Percentiles rank a stretch among this genome's conserved stretches.
phyloP scores from a whole-genome alignment of 1,140 invertebrate genomes.

The Mycetomoellerius zeteki region DNA sequence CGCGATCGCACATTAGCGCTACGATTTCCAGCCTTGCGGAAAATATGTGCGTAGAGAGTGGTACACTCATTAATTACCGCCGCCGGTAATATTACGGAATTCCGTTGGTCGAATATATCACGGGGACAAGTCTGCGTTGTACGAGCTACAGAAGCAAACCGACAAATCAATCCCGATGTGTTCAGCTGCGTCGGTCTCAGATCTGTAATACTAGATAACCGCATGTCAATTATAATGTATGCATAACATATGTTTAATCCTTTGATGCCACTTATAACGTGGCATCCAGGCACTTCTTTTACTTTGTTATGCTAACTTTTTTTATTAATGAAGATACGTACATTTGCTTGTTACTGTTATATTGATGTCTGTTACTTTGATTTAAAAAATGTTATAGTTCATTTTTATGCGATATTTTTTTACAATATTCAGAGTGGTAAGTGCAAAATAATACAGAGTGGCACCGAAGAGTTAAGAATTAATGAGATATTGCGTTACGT shows the following conservation, averaged over 20 bases:
- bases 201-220: background rate
- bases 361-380: no score
- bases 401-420: no score
- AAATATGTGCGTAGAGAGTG: constrained; percentile 68
- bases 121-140: background rate
- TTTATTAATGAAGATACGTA: no score
- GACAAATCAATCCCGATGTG: constrained; percentile 45
- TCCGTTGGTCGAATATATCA: constrained; percentile 68
- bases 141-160: background rate
- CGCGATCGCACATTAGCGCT: constrained; percentile 61
- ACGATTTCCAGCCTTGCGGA: constrained; percentile 66
- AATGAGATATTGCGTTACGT: background rate
- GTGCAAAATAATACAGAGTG: no score
- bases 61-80: constrained; percentile 70
- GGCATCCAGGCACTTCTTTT: no score
- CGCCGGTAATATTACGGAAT: constrained; percentile 68
- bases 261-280: no score
- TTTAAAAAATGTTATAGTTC: no score
- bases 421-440: no score
- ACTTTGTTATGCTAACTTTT: no score
- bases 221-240: constrained; percentile 4
- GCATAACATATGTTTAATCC: no score
- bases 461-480: background rate
- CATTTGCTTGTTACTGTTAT: no score
- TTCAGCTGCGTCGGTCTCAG: constrained; percentile 19